A percentile compares a stretch with the other conserved stretches of the same genome.
Evolutionary conservation across 2,113 vertebrate genomes (phyloP).

Genomic region (Neopipo cinnamomea): DNA sequence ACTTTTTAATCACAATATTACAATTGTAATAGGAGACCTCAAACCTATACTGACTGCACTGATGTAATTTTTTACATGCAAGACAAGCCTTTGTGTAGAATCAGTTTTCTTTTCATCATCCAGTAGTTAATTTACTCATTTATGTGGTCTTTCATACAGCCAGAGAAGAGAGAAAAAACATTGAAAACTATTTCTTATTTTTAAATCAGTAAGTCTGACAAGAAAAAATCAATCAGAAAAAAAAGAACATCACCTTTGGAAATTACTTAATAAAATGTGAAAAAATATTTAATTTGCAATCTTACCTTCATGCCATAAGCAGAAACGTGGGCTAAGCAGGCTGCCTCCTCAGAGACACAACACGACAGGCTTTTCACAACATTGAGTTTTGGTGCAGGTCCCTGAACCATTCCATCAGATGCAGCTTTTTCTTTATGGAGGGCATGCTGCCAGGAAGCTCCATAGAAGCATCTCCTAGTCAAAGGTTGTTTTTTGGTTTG

Average conservation of each 20-base stretch:
- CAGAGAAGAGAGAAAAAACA: background rate
- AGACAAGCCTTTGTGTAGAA: background rate
- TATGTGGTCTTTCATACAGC: background rate
- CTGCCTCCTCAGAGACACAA: background rate
- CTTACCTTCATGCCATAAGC: slow-evolving; percentile 9
- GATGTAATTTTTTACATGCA: background rate
- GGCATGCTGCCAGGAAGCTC: background rate
- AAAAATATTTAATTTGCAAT: background rate
- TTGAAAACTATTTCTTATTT: background rate
- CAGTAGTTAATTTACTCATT: background rate
- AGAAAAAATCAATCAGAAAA: background rate
- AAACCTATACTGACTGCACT: background rate
- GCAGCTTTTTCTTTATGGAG: background rate
- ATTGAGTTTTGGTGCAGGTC: background rate
- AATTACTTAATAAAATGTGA: background rate
- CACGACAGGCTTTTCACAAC: background rate
- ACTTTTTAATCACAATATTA: background rate
- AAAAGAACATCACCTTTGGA: background rate
- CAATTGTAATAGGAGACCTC: background rate
- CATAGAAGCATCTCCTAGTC: background rate
- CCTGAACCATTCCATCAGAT: background rate
- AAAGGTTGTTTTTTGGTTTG: background rate
- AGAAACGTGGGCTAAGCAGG: background rate
- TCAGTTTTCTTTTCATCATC: background rate
- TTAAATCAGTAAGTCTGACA: background rate